phyloP scores from a whole-genome alignment of 2,797 vertebrate species.

The Channallabes apus region DNA sequence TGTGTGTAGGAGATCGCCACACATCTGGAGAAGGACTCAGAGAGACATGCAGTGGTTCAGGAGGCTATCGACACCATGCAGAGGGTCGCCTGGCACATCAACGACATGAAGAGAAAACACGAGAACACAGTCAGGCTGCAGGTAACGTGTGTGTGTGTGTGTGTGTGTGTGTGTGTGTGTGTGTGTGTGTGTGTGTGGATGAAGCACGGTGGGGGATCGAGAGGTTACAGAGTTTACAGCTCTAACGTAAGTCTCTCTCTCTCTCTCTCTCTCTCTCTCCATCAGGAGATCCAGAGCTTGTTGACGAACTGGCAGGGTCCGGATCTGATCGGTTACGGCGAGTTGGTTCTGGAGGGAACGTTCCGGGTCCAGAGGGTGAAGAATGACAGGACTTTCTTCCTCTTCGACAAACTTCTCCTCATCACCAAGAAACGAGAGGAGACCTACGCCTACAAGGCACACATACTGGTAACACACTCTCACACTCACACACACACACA shows the following conservation, averaged over 20 bases:
- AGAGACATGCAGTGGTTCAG: slow-evolving; percentile 90
- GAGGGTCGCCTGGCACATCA: slow-evolving; percentile 98
- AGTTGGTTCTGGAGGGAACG: slow-evolving; percentile 93
- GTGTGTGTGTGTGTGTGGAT: too few species aligned
- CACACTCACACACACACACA: too few species aligned
- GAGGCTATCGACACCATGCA: slow-evolving; percentile 99
- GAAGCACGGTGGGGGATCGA: neutral
- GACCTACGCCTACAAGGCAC: slow-evolving; percentile 92
- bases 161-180: too few species aligned
- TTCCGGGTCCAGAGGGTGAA: slow-evolving; percentile 96
- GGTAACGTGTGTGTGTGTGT: slow-evolving; percentile 72
- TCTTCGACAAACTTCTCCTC: slow-evolving; percentile 94
- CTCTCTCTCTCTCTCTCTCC: neutral
- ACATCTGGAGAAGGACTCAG: slow-evolving; percentile 93
- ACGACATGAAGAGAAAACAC: slow-evolving; percentile 99
- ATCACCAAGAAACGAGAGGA: slow-evolving; percentile 98
- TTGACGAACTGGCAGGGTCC: slow-evolving; percentile 98
- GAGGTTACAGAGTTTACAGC: neutral
- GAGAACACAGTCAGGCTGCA: slow-evolving; percentile 92
- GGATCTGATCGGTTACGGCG: slow-evolving; percentile 94
- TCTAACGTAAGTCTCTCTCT: neutral
- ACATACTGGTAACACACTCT: slow-evolving; percentile 84
- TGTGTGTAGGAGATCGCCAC: slow-evolving; percentile 90
- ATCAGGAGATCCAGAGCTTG: slow-evolving; percentile 95
- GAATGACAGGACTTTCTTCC: slow-evolving; percentile 93